Evolutionary conservation across 1,140 invertebrate genomes (phyloP).

Genomic region (Anagrus nilaparvatae): DNA sequence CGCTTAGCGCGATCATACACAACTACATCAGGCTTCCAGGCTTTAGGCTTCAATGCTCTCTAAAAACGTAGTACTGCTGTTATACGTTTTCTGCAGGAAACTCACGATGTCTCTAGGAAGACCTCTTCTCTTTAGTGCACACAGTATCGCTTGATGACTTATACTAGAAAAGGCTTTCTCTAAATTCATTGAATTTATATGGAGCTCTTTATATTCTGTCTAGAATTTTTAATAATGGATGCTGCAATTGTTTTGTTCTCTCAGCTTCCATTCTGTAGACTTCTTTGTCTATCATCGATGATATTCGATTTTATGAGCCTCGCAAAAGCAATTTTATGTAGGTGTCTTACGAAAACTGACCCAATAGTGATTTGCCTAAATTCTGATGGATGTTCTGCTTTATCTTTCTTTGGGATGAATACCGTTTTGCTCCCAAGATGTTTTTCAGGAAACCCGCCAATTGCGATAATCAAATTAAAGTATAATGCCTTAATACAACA

Average conservation of each 20-base stretch:
- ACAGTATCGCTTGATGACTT: conserved; percentile 18
- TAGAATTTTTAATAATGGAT: conserved; percentile 4
- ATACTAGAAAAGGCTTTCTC: conserved; percentile 38
- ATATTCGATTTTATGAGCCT: conserved; percentile 14
- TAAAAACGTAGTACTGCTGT: conserved; percentile 6
- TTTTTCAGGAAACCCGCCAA: neutral
- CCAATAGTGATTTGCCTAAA: conserved; percentile 34
- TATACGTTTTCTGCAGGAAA: conserved; percentile 13
- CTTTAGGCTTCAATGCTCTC: neutral
- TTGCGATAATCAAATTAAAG: conserved; percentile 10
- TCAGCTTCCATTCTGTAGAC: conserved; percentile 21
- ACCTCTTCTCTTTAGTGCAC: neutral
- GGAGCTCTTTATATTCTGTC: neutral
- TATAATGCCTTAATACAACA: neutral
- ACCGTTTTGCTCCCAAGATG: conserved; percentile 12
- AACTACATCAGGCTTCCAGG: too few relatives aligned
- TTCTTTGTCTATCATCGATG: conserved; percentile 18
- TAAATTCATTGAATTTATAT: conserved; percentile 20
- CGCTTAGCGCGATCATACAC: too few relatives aligned
- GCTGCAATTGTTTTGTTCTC: conserved; percentile 23
- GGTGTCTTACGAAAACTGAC: conserved; percentile 25
- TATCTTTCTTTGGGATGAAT: conserved; percentile 20
- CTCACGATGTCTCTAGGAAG: neutral
- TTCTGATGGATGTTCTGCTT: conserved; percentile 3
- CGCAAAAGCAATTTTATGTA: conserved; percentile 28